Conservation (phyloP, 2,888 invertebrate genomes). For the Seladonia tumulorum region DNA sequence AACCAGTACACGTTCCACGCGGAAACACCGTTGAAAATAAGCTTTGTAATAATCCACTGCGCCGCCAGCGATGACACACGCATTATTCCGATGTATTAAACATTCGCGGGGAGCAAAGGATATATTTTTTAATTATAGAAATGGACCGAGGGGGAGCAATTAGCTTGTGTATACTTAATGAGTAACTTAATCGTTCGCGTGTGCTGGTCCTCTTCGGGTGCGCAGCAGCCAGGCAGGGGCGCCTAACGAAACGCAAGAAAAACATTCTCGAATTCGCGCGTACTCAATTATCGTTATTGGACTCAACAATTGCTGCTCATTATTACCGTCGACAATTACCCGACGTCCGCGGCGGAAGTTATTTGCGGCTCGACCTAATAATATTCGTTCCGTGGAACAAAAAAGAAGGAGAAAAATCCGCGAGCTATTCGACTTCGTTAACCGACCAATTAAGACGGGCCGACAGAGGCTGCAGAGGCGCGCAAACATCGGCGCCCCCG, state of each 20-base stretch:
- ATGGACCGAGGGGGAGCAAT: not conserved
- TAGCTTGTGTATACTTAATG: not conserved
- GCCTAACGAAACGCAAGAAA: not conserved
- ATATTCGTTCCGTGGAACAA: not conserved
- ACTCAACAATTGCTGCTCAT: not conserved
- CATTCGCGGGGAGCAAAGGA: not conserved
- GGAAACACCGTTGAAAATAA: not conserved
- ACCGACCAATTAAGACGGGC: not conserved
- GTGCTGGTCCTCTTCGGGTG: not conserved
- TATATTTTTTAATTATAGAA: conserved; percentile 3
- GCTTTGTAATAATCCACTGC: not conserved
- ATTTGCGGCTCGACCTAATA: not conserved
- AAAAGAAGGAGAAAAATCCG: not conserved
- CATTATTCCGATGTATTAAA: not conserved
- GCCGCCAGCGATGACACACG: not conserved
- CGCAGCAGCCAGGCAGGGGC: too few species aligned
- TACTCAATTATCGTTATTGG: not conserved
- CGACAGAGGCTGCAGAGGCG: not conserved
- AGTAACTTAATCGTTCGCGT: not conserved
- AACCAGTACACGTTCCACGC: not conserved
- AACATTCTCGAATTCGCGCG: not conserved
- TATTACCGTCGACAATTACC: not conserved
- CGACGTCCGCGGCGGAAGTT: not conserved
- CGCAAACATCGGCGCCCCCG: not conserved
- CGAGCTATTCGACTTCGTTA: not conserved